Evolutionary conservation across 2,888 invertebrate genomes (phyloP).

Genomic region (Carcina quercana): DNA sequence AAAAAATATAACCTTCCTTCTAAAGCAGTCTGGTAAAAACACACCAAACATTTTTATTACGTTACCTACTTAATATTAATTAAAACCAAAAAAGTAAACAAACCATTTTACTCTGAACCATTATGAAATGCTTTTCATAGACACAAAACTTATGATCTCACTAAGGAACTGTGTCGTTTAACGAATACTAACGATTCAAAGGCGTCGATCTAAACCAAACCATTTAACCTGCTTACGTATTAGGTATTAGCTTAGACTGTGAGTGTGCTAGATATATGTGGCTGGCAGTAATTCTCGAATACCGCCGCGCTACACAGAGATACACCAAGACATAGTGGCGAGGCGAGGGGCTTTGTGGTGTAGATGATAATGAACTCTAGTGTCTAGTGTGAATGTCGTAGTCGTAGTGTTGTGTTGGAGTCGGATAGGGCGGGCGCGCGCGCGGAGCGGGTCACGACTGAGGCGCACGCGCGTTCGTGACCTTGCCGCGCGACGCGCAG

Average conservation of each 20-base stretch:
- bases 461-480: conserved; percentile 72
- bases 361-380: conserved; percentile 55
- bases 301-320: conserved; percentile 37
- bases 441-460: conserved; percentile 74
- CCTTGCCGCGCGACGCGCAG: conserved; percentile 67
- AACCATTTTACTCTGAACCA: too few species aligned
- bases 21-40: too few species aligned
- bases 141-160: conserved; percentile 45
- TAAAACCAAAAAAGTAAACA: too few species aligned
- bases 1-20: too few species aligned
- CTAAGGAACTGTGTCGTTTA: conserved; percentile 45
- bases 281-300: conserved; percentile 30
- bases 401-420: conserved; percentile 32
- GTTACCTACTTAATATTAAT: too few species aligned
- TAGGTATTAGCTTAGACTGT: conserved; percentile 33
- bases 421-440: conserved; percentile 57
- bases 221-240: conserved; percentile 17
- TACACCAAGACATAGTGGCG: conserved; percentile 43
- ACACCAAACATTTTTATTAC: too few species aligned
- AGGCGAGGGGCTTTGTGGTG: conserved; percentile 14
- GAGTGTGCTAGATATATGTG: conserved; percentile 35
- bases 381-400: conserved; percentile 43
- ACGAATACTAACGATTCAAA: conserved; percentile 23
- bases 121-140: too few species aligned
- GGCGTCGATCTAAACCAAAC: conserved; percentile 24